Percentiles rank a stretch among this genome's conserved stretches.
Conservation (phyloP, 2,113 vertebrate genomes). For the Pavo muticus region DNA sequence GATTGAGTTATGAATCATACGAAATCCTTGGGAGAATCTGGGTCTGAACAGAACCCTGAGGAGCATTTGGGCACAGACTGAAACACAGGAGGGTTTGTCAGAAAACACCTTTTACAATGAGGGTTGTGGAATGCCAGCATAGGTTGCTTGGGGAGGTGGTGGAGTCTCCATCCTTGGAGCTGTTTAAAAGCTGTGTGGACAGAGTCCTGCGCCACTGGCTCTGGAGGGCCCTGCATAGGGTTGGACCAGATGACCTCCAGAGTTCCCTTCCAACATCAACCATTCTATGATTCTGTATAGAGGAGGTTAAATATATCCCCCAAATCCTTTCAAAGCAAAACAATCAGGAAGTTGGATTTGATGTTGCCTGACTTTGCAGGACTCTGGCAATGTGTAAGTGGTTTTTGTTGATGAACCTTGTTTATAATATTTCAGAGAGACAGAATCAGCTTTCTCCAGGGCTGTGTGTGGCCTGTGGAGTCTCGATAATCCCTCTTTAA, state of each 20-base stretch:
- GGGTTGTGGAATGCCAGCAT: neutral
- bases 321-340: neutral
- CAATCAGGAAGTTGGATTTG: neutral
- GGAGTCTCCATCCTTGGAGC: neutral
- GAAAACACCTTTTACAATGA: neutral
- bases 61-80: neutral
- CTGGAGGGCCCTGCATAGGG: neutral
- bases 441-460: neutral
- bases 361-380: neutral
- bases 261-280: neutral
- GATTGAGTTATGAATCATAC: neutral
- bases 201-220: neutral
- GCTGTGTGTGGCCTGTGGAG: neutral
- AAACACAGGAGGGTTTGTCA: neutral
- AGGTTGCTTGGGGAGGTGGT: neutral
- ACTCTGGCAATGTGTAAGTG: neutral
- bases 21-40: neutral
- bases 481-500: neutral
- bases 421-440: neutral
- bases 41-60: neutral
- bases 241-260: neutral
- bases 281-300: neutral
- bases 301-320: neutral
- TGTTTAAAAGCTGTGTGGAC: neutral
- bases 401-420: neutral